These are phyloP conservation scores for Lophotriccus pileatus DNA, from an alignment of 2,797 vertebrate genomes.

Conservation along the genomic window DNA sequence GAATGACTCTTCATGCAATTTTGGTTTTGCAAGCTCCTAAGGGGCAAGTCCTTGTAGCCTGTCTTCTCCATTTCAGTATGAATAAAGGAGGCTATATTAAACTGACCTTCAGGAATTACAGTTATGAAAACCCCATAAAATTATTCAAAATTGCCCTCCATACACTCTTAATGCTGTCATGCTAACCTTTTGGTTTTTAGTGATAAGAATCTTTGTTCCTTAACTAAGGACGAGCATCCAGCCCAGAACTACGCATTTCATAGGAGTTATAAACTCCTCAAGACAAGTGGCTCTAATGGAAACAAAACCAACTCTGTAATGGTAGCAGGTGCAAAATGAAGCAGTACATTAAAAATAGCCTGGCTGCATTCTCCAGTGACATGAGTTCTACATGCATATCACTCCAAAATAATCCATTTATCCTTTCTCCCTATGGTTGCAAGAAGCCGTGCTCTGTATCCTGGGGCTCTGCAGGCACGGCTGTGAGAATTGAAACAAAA, in stretches of 20 bases:
- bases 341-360: constrained; percentile 58
- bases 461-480: not conserved
- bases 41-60: not conserved
- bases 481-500: not conserved
- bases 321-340: constrained; percentile 66
- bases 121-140: not conserved
- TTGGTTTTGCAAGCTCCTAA: constrained; percentile 52
- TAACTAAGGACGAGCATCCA: not conserved
- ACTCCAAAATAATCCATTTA: constrained; percentile 55
- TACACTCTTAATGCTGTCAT: not conserved
- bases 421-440: not conserved
- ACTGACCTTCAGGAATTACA: not conserved
- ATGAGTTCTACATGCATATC: not conserved
- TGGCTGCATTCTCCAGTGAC: constrained; percentile 27
- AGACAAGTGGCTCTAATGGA: constrained; percentile 45
- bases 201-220: not conserved
- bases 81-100: not conserved
- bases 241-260: not conserved
- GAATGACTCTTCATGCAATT: constrained; percentile 34
- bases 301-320: constrained; percentile 54
- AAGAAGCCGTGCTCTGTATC: not conserved
- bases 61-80: constrained; percentile 15
- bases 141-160: not conserved
- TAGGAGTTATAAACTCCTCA: constrained; percentile 27
- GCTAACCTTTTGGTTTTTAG: not conserved